Evolutionary conservation across 2,113 vertebrate species (phyloP).

Genomic region (Chaenogobius annularis): DNA sequence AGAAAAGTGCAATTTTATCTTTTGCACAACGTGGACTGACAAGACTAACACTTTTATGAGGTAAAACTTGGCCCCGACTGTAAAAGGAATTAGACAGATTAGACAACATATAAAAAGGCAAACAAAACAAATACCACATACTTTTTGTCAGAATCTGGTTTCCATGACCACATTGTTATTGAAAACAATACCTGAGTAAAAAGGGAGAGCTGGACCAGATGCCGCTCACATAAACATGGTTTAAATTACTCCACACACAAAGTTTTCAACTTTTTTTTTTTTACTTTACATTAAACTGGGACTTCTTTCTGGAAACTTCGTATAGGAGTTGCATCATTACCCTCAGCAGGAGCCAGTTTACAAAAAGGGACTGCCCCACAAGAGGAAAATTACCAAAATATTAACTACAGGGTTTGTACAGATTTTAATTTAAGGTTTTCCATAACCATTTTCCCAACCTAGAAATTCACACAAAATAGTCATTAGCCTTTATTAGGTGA

Average conservation of each 20-base stretch:
- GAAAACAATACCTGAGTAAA: constrained; percentile 84
- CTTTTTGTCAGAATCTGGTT: constrained; percentile 63
- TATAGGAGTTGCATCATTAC: constrained; percentile 51
- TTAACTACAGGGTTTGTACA: no score
- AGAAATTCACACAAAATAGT: no score
- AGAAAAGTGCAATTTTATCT: neutral
- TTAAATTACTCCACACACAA: constrained; percentile 81
- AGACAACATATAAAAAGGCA: constrained; percentile 16
- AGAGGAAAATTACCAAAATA: neutral
- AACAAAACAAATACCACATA: constrained; percentile 40
- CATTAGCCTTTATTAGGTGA: no score
- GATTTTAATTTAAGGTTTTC: no score
- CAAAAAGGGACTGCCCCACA: neutral
- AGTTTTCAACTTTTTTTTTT: constrained; percentile 69
- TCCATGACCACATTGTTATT: constrained; percentile 82
- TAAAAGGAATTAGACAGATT: constrained; percentile 15
- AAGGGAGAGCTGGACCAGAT: constrained; percentile 71
- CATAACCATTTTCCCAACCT: no score
- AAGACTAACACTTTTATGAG: constrained; percentile 5
- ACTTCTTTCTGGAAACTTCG: constrained; percentile 60
- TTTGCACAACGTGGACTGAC: neutral
- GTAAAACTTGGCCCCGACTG: constrained; percentile 4
- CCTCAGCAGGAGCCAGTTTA: constrained; percentile 27
- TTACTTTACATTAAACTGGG: constrained; percentile 77
- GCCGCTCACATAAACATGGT: constrained; percentile 78